Base-by-base conservation (phyloP, 2,888 invertebrate genomes). In the Sphaerophoria taeniata region DNA sequence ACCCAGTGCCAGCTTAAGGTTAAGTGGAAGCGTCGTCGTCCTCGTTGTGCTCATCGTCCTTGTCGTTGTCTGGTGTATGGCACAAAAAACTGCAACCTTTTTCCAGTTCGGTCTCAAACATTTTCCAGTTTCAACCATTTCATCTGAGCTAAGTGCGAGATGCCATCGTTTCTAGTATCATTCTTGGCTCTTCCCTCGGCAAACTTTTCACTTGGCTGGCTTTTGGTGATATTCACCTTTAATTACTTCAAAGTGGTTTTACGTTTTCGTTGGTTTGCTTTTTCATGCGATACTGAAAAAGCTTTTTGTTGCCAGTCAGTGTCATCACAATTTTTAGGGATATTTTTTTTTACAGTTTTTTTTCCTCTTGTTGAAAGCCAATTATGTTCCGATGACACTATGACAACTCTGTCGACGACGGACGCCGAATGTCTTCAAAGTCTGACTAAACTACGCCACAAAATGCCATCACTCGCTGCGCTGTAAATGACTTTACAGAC, bases 191-290 rank as follows among this genome's bases (percentile, higher is more conserved):
- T 67, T 4, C 47, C 55, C 24, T 53, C 39, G 39, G 2, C 7
- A 33, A 77, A 70, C 65, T 45, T 77, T 72, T 65, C 67, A 77
- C 53, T 82, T 72, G 39, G 55, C 67, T 69, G 60, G 43, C 39
- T 74, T 24, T 49, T 56, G 45, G 73, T 60, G 33, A 61, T 49
- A 74, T 74, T 79, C 79, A 65, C 78, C 65, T 83, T 74, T 83
- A 83, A 83, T 83, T 83, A 83, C 79, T 70, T 47, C 39, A 63
- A 73, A 78, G 83, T 79, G 74, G 63, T 83, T 74, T 65, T 39
- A 74, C 70, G 61, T 83, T 83, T 83, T 83, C 70, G 78, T 69
- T 79, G 74, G 79, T 79, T 76, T 69, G 45, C 53, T 67, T 60
- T 58, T 58, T 61, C 56, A 61, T 61, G 47, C n/a, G n/a, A n/a